phyloP scores from a whole-genome alignment of 1,140 invertebrate species.

The Neodiprion lecontei region DNA sequence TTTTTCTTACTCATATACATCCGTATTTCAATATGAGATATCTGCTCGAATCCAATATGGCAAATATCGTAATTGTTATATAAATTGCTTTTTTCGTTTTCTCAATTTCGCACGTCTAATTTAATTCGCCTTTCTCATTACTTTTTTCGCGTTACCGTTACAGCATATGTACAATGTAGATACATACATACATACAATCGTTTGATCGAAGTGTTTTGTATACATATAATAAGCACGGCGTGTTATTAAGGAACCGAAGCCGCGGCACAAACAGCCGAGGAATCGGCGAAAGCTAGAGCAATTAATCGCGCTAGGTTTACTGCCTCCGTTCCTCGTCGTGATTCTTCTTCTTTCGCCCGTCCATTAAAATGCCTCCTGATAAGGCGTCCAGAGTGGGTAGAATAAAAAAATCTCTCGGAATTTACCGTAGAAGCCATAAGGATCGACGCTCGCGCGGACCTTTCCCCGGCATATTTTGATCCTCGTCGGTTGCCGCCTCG shows the following conservation, averaged over 20 bases:
- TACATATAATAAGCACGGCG: background rate
- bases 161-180: background rate
- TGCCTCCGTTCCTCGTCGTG: background rate
- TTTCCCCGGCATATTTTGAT: slow-evolving; percentile 5
- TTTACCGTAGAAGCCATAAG: background rate
- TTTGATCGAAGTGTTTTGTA: no score
- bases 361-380: background rate
- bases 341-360: background rate
- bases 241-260: background rate
- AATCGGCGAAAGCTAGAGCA: slow-evolving; percentile 6
- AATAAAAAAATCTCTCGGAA: background rate
- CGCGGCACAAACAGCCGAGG: background rate
- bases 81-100: background rate
- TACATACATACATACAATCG: no score
- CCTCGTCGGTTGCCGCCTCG: background rate
- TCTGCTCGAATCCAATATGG: background rate
- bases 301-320: background rate
- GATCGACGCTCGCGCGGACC: background rate
- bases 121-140: background rate
- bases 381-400: background rate
- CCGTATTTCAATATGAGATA: background rate
- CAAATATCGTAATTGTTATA: background rate
- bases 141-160: background rate
- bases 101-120: background rate
- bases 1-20: background rate